Conservation (phyloP, 1,140 invertebrate genomes). For the Helicorthomorpha holstii region DNA sequence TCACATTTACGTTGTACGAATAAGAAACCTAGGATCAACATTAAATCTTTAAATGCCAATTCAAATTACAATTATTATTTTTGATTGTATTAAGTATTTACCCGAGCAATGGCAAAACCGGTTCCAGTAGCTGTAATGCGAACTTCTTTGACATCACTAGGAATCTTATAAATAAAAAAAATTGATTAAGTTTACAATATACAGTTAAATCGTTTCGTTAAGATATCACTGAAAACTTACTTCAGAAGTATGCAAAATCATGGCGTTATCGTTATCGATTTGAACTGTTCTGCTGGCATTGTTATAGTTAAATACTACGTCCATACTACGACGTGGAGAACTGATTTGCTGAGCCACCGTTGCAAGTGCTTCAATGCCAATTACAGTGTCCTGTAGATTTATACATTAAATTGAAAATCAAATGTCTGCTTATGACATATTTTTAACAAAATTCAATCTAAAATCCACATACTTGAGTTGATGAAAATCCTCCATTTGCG, state of each 20-base stretch:
- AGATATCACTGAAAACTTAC: constrained; percentile 24
- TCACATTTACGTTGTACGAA: constrained; percentile 71
- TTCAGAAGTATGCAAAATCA: constrained; percentile 53
- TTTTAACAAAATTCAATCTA: neutral
- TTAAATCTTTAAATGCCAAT: neutral
- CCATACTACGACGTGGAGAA: constrained; percentile 32
- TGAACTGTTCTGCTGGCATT: constrained; percentile 36
- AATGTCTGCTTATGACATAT: neutral
- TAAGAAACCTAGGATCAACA: constrained; percentile 38
- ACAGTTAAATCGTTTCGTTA: constrained; percentile 3
- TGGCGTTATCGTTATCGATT: constrained; percentile 44
- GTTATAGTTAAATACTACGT: constrained; percentile 32
- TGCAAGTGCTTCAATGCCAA: constrained; percentile 52
- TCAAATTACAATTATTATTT: neutral
- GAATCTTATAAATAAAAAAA: constrained; percentile 22
- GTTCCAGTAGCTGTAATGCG: constrained; percentile 53
- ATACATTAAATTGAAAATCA: neutral
- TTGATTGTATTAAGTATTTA: constrained; percentile 10
- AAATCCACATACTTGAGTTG: constrained; percentile 36
- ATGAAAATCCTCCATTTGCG: constrained; percentile 61
- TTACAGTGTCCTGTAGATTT: constrained; percentile 43
- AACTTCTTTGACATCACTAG: constrained; percentile 33
- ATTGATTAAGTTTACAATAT: neutral
- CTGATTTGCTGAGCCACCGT: constrained; percentile 43
- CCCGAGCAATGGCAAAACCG: constrained; percentile 66